A percentile compares a stretch with the other conserved stretches of the same genome.
phyloP scores from a whole-genome alignment of 2,797 vertebrate genomes.

The Chlorospingus flavigularis region DNA sequence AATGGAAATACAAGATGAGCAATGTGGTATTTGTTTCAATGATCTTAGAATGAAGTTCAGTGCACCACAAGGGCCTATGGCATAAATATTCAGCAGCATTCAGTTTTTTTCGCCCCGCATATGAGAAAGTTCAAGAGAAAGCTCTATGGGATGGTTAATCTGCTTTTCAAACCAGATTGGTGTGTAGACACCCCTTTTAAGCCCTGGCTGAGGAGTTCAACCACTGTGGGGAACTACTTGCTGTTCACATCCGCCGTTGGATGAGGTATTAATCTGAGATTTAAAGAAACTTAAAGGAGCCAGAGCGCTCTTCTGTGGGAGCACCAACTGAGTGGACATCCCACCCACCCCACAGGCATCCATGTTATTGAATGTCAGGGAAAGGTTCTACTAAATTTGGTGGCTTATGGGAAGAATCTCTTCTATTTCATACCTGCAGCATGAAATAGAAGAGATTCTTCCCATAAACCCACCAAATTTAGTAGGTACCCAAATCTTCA shows the following conservation, averaged over 20 bases:
- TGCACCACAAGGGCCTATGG: background rate
- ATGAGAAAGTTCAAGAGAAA: background rate
- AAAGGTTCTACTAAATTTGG: background rate
- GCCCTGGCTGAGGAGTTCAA: background rate
- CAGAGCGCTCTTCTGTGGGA: background rate
- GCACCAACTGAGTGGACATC: background rate
- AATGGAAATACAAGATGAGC: background rate
- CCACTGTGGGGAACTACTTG: background rate
- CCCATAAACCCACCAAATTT: too few species aligned
- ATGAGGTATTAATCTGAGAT: background rate
- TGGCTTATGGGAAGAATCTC: background rate
- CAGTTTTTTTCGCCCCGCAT: background rate
- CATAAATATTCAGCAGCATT: background rate
- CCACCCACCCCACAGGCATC: too few species aligned
- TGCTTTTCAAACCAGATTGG: background rate
- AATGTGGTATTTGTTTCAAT: background rate
- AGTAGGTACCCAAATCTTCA: too few species aligned
- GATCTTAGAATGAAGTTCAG: background rate
- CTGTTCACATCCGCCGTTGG: rapidly evolving
- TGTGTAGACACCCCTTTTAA: background rate
- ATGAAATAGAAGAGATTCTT: too few species aligned
- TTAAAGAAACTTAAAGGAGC: background rate
- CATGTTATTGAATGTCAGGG: background rate
- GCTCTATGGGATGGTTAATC: background rate
- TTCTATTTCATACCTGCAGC: background rate